Evolutionary conservation across 2,797 vertebrate species (phyloP).

Genomic region (Chrosomus eos): DNA sequence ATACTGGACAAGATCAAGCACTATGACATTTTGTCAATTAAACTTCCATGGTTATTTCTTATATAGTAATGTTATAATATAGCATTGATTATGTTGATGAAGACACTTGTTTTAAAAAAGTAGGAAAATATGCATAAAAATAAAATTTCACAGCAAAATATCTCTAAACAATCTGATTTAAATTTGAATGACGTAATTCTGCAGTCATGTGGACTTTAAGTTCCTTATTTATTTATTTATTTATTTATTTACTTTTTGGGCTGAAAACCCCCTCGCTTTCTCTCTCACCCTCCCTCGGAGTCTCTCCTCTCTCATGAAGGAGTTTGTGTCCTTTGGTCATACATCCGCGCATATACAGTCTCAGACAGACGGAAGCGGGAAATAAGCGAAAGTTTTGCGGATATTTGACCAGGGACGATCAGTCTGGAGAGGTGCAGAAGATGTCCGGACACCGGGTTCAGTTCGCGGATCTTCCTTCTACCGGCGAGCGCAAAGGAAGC

Average conservation of each 20-base stretch:
- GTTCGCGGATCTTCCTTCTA: conserved; percentile 78
- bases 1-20: neutral
- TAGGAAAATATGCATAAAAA: neutral
- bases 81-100: neutral
- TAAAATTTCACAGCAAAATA: neutral
- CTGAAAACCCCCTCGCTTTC: conserved; percentile 32
- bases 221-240: conserved; percentile 61
- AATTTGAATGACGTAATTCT: conserved; percentile 72
- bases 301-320: conserved; percentile 30
- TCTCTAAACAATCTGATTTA: neutral
- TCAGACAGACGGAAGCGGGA: conserved; percentile 6
- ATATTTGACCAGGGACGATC: conserved; percentile 61
- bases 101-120: neutral
- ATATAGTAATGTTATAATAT: neutral
- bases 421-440: conserved; percentile 52
- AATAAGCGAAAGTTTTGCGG: conserved; percentile 66
- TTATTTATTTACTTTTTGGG: conserved; percentile 52
- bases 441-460: conserved; percentile 86
- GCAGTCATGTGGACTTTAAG: conserved; percentile 68
- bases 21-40: neutral
- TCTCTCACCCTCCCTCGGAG: conserved; percentile 31
- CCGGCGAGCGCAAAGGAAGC: conserved; percentile 72
- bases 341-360: conserved; percentile 13
- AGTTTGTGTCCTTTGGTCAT: conserved; percentile 30
- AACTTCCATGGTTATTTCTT: neutral